Evolutionary conservation across 2,113 vertebrate species (phyloP).

Genomic region (Pollachius pollachius): DNA sequence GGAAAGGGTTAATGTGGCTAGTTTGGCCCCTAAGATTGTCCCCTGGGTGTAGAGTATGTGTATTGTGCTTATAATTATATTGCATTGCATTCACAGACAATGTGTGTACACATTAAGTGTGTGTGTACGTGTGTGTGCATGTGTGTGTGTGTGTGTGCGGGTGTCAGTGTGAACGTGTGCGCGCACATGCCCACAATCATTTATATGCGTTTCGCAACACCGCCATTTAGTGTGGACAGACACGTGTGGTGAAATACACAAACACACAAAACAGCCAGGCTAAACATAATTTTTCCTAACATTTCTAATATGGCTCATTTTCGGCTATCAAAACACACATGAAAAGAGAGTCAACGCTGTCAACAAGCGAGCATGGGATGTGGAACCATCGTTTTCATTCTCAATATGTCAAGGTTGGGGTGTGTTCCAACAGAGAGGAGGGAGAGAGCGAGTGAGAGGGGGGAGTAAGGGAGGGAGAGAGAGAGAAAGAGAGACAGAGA

Average conservation of each 20-base stretch:
- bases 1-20: too few species aligned
- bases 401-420: conserved; percentile 69
- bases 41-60: too few species aligned
- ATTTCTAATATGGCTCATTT: conserved; percentile 59
- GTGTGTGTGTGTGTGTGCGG: conserved; percentile 14
- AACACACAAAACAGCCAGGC: conserved; percentile 2
- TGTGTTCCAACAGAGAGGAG: conserved; percentile 52
- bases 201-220: too few species aligned
- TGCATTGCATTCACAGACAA: too few species aligned
- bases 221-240: not conserved
- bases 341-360: conserved; percentile 63
- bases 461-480: conserved; percentile 15
- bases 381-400: conserved; percentile 67
- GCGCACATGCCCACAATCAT: conserved; percentile 1
- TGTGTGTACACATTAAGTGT: too few species aligned
- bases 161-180: conserved; percentile 13
- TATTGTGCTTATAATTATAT: too few species aligned
- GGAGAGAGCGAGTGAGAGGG: not conserved
- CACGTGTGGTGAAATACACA: not conserved
- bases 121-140: conserved; percentile 1
- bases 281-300: conserved; percentile 44
- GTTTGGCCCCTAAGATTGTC: too few species aligned
- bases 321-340: conserved; percentile 58
- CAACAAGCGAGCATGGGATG: conserved; percentile 64
- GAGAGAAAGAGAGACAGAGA: conserved; percentile 19